phyloP scores from a whole-genome alignment of 2,797 vertebrate genomes.

The Myotis pilosus region DNA sequence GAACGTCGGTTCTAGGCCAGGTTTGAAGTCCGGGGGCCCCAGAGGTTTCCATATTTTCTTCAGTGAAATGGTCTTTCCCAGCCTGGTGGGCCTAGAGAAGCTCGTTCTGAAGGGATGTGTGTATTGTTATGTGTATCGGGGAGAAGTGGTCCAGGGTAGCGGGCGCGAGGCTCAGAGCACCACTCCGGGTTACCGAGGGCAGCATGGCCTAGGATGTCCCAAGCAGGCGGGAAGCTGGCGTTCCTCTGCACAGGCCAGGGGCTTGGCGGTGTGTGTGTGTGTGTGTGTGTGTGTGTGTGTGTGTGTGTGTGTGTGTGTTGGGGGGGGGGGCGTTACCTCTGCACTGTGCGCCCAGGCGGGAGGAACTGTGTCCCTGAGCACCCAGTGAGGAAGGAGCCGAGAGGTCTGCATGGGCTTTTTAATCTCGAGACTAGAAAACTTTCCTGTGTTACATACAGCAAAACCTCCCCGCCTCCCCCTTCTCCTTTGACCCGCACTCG shows the following conservation, averaged over 20 bases:
- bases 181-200: not conserved
- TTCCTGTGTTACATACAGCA: not conserved
- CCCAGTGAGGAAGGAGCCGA: not conserved
- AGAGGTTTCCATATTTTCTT: constrained; percentile 8
- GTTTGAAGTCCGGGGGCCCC: not conserved
- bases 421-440: not conserved
- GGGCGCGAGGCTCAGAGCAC: not conserved
- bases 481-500: not conserved
- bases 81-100: not conserved
- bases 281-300: no score
- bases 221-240: not conserved
- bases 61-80: not conserved
- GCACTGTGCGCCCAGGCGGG: not conserved
- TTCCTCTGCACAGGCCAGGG: not conserved
- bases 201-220: not conserved
- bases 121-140: not conserved
- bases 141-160: not conserved
- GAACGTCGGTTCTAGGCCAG: not conserved
- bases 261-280: not conserved
- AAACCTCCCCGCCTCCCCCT: not conserved
- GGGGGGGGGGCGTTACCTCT: not conserved
- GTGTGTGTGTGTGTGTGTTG: no score
- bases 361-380: not conserved
- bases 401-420: not conserved
- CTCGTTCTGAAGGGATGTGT: not conserved